These are phyloP conservation scores for Cairina moschata DNA, from an alignment of 2,113 vertebrate species.

Conservation along the genomic window DNA sequence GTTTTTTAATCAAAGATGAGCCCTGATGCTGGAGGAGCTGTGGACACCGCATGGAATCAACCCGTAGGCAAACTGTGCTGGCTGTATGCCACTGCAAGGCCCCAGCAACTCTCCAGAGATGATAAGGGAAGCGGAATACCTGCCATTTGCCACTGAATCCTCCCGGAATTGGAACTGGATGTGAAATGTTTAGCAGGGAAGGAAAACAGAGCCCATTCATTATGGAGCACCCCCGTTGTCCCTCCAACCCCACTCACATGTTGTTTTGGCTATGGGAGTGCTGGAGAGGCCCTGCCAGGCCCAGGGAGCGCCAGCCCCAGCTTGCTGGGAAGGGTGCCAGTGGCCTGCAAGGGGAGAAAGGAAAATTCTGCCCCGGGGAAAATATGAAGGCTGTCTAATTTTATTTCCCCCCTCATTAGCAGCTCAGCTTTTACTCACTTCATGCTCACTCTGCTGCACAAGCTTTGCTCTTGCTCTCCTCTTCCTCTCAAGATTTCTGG, in stretches of 20 bases:
- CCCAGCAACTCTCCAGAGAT: neutral
- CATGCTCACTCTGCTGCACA: neutral
- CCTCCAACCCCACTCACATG: fast-evolving
- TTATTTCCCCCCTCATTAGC: neutral
- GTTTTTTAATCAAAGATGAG: fast-evolving
- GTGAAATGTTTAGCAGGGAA: neutral
- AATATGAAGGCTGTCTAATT: neutral
- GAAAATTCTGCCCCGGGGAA: neutral
- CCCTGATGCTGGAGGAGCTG: fast-evolving
- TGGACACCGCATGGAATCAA: neutral
- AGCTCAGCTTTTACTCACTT: neutral
- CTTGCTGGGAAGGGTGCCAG: too few relatives aligned
- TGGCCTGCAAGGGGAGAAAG: neutral
- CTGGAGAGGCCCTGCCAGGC: too few relatives aligned
- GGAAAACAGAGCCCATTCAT: neutral
- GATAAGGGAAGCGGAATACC: neutral
- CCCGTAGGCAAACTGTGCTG: fast-evolving
- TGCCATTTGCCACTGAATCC: neutral
- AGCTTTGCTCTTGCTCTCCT: neutral
- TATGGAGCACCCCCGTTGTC: fast-evolving
- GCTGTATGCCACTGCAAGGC: fast-evolving
- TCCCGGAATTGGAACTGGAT: neutral
- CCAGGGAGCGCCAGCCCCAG: too few relatives aligned
- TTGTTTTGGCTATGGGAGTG: neutral
- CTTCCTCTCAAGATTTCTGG: neutral